Evolutionary conservation across 2,113 vertebrate species (phyloP).

Genomic region (Halcyon malimbica): DNA sequence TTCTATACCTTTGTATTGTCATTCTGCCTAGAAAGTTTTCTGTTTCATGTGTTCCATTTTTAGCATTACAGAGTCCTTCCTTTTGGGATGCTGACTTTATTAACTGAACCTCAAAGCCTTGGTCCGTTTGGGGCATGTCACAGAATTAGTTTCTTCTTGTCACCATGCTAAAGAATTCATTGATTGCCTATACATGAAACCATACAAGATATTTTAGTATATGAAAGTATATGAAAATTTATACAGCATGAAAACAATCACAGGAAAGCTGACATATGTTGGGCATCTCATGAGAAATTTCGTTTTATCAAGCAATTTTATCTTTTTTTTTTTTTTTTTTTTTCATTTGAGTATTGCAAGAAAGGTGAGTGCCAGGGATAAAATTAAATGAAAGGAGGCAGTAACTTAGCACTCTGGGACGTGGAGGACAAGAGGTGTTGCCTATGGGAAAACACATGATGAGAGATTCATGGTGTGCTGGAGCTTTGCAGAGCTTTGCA

Average conservation of each 20-base stretch:
- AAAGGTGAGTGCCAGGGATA: slow-evolving; percentile 12
- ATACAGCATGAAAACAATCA: neutral
- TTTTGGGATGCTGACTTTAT: neutral
- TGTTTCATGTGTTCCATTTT: neutral
- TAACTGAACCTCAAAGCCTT: neutral
- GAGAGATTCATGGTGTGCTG: slow-evolving; percentile 9
- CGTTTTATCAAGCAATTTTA: neutral
- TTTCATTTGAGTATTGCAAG: neutral
- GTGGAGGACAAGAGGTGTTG: slow-evolving; percentile 40
- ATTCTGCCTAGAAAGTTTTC: neutral
- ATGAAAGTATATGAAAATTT: neutral
- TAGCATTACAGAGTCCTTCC: neutral
- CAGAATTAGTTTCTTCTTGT: neutral
- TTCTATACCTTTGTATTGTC: neutral
- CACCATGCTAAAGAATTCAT: neutral
- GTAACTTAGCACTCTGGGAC: slow-evolving; percentile 11
- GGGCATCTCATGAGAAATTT: slow-evolving; percentile 1
- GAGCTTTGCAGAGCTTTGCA: slow-evolving; percentile 21
- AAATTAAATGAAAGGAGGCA: slow-evolving; percentile 29
- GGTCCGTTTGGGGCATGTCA: neutral
- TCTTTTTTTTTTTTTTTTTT: neutral
- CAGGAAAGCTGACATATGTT: slow-evolving; percentile 17
- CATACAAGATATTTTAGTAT: neutral
- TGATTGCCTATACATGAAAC: neutral
- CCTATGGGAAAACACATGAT: slow-evolving; percentile 27